phyloP scores from a whole-genome alignment of 1,140 invertebrate species.

The Oncopodura yosiiana region DNA sequence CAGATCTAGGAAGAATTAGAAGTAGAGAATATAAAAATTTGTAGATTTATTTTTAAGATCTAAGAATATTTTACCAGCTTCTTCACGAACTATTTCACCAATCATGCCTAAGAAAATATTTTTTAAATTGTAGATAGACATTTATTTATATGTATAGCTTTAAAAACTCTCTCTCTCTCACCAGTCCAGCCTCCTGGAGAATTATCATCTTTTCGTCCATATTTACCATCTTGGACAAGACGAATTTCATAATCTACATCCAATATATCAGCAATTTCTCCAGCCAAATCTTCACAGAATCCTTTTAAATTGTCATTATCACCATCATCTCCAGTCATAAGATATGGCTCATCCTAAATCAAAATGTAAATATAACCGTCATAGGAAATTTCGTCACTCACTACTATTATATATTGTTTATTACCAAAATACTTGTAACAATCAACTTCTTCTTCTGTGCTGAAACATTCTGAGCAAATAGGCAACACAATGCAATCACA shows the following conservation, averaged over 20 bases:
- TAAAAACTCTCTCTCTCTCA: no score
- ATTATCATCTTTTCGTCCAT: slow-evolving; percentile 66
- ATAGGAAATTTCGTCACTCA: not conserved
- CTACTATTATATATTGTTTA: not conserved
- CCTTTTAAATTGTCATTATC: slow-evolving; percentile 63
- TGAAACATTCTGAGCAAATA: not conserved
- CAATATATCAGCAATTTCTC: slow-evolving; percentile 65
- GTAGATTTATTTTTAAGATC: not conserved
- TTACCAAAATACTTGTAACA: slow-evolving; percentile 19
- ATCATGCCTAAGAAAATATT: no score
- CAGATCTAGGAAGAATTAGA: no score
- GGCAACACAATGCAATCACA: not conserved
- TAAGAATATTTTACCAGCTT: slow-evolving; percentile 44
- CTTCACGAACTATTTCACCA: slow-evolving; percentile 82
- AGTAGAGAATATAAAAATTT: no score
- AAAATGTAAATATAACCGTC: slow-evolving; percentile 11
- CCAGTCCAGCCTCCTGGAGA: slow-evolving; percentile 75
- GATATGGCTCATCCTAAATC: slow-evolving; percentile 69
- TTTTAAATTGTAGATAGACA: no score
- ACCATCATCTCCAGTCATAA: slow-evolving; percentile 63
- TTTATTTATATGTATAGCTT: no score
- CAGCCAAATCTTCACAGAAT: slow-evolving; percentile 84
- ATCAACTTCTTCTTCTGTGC: slow-evolving; percentile 12
- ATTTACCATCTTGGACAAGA: slow-evolving; percentile 70
- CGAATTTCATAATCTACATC: slow-evolving; percentile 73